Evolutionary conservation across 2,888 invertebrate genomes (phyloP).

Genomic region (Lasioglossum calceatum): DNA sequence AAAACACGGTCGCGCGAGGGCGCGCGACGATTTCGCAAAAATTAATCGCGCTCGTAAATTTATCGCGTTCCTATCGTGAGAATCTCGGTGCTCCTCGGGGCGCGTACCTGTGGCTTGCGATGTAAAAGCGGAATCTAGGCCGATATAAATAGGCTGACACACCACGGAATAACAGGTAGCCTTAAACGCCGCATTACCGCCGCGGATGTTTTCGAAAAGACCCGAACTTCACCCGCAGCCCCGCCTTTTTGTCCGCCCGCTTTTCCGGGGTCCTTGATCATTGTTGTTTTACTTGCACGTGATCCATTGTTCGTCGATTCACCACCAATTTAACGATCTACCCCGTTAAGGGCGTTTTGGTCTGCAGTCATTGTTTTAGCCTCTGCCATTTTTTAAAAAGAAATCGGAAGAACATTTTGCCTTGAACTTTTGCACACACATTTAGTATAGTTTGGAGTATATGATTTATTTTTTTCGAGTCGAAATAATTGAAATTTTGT

Average conservation of each 20-base stretch:
- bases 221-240: slow-evolving; percentile 5
- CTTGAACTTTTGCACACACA: too few relatives aligned
- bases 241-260: not conserved
- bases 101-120: slow-evolving; percentile 76
- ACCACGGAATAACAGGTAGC: slow-evolving; percentile 83
- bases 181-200: slow-evolving; percentile 75
- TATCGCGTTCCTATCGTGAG: slow-evolving; percentile 76
- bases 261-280: slow-evolving; percentile 42
- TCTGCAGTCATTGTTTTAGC: not conserved
- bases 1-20: not conserved
- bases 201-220: slow-evolving; percentile 56
- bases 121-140: slow-evolving; percentile 84
- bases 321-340: not conserved
- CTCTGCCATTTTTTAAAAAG: too few relatives aligned
- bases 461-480: too few relatives aligned
- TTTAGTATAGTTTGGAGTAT: too few relatives aligned
- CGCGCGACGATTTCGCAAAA: slow-evolving; percentile 75
- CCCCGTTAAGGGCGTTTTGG: not conserved
- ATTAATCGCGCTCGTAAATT: slow-evolving; percentile 67
- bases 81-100: slow-evolving; percentile 77
- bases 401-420: too few relatives aligned
- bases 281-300: not conserved
- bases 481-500: too few relatives aligned
- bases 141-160: slow-evolving; percentile 84
- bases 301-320: not conserved